phyloP scores from a whole-genome alignment of 2,797 vertebrate genomes.

The Lates japonicus region DNA sequence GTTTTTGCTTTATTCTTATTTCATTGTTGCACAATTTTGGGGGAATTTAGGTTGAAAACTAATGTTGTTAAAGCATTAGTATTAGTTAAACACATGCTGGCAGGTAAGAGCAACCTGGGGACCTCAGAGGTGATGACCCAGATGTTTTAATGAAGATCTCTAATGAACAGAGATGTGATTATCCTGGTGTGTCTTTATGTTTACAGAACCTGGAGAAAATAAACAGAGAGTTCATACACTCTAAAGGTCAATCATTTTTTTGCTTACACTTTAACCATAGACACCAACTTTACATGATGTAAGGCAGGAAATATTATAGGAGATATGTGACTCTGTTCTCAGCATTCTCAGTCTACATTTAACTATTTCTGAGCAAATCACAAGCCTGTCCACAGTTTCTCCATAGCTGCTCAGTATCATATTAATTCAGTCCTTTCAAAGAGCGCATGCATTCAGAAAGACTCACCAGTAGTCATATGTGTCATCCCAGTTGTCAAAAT shows the following conservation, averaged over 20 bases:
- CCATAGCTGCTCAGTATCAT: background rate
- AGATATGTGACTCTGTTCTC: background rate
- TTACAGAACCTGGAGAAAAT: too few species aligned
- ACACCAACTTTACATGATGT: background rate
- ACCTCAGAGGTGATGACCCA: too few species aligned
- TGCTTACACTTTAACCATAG: background rate
- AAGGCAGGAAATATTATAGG: background rate
- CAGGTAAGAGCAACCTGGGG: too few species aligned
- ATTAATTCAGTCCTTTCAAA: background rate
- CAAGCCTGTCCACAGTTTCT: background rate
- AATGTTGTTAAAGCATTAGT: background rate
- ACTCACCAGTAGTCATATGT: conserved; percentile 98
- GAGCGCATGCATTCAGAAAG: background rate
- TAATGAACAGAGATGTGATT: too few species aligned
- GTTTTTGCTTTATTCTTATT: too few species aligned
- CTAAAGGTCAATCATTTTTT: too few species aligned
- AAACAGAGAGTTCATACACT: too few species aligned
- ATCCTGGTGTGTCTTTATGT: too few species aligned
- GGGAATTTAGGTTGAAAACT: background rate
- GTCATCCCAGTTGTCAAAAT: conserved; percentile 99
- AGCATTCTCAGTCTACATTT: background rate
- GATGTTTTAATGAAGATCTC: too few species aligned
- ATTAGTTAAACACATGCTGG: too few species aligned
- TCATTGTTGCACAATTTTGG: too few species aligned
- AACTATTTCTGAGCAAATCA: background rate